phyloP scores from a whole-genome alignment of 2,113 vertebrate genomes.

The Plecturocebus donacophilus region DNA sequence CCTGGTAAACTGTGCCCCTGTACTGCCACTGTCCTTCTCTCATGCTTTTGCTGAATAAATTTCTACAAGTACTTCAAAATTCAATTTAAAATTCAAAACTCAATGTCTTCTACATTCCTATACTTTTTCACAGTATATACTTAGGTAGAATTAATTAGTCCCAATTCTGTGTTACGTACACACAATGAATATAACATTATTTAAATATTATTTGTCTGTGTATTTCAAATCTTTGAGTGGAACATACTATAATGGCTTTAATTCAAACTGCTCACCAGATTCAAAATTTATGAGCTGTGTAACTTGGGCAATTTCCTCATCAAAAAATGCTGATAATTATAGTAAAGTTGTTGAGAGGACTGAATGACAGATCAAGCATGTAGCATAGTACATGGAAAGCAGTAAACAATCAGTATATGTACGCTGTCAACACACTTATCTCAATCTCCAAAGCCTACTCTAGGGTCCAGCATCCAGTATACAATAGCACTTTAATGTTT shows the following conservation, averaged over 20 bases:
- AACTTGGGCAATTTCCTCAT: not conserved
- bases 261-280: not conserved
- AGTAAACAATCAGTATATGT: not conserved
- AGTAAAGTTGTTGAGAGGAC: not conserved
- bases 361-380: not conserved
- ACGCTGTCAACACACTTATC: not conserved
- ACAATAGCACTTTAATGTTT: not conserved
- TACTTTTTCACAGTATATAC: not conserved
- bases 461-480: not conserved
- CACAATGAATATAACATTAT: not conserved
- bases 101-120: not conserved
- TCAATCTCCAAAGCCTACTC: not conserved
- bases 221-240: not conserved
- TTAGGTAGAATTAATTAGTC: not conserved
- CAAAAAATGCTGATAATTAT: not conserved
- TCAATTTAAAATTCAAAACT: not conserved
- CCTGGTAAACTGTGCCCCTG: not conserved
- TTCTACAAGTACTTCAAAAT: not conserved
- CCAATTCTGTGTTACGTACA: not conserved
- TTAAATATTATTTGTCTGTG: not conserved
- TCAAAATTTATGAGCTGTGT: not conserved
- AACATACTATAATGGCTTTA: not conserved
- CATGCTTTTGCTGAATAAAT: not conserved
- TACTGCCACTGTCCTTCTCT: not conserved
- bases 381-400: not conserved